Percentiles rank a stretch among this genome's conserved stretches.
Conservation (phyloP, 2,113 vertebrate species). For the Cheirogaleus medius region DNA sequence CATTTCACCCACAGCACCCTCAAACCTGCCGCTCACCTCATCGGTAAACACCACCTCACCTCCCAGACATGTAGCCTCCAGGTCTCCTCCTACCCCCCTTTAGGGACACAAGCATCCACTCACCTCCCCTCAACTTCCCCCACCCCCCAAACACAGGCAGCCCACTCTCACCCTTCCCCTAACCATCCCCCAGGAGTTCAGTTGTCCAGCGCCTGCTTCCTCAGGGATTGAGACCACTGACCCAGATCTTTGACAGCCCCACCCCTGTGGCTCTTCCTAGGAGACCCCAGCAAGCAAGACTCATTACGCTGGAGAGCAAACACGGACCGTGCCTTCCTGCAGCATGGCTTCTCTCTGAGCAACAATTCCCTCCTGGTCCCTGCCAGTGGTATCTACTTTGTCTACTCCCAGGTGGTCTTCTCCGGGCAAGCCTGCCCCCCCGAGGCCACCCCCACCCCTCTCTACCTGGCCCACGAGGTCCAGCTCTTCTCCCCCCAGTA, state of each 20-base stretch:
- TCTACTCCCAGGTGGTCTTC: conserved; percentile 81
- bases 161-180: not conserved
- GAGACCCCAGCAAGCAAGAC: conserved; percentile 42
- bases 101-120: not conserved
- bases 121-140: not conserved
- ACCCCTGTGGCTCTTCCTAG: conserved; percentile 37
- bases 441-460: not conserved
- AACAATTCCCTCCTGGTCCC: conserved; percentile 79
- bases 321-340: conserved; percentile 67
- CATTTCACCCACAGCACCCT: not conserved
- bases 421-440: conserved; percentile 19
- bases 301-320: conserved; percentile 65
- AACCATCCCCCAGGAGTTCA: not conserved
- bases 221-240: not conserved
- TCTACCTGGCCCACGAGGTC: conserved; percentile 74
- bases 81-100: not conserved
- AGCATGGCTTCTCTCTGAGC: conserved; percentile 66
- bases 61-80: not conserved
- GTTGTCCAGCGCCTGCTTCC: not conserved
- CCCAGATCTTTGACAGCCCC: not conserved
- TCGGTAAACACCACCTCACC: conserved; percentile 66
- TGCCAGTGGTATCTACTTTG: conserved; percentile 71
- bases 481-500: conserved; percentile 72
- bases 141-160: not conserved
- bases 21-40: conserved; percentile 75